Evolutionary conservation across 2,113 vertebrate species (phyloP).

Genomic region (Grus americana): DNA sequence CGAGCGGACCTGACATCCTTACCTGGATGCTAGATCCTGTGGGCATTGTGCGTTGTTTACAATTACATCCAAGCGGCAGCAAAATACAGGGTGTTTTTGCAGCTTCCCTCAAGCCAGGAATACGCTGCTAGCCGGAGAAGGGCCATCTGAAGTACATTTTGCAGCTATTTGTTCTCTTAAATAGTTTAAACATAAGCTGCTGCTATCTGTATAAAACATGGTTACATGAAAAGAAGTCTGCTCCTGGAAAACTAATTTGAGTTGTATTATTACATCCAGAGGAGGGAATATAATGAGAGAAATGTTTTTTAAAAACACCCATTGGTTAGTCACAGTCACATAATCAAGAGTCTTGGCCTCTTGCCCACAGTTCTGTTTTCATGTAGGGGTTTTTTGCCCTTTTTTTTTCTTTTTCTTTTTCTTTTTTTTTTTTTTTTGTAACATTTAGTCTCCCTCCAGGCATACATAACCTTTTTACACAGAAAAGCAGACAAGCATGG

Average conservation of each 20-base stretch:
- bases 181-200: conserved; percentile 62
- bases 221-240: conserved; percentile 40
- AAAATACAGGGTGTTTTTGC: not conserved
- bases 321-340: conserved; percentile 44
- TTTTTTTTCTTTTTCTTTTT: not conserved
- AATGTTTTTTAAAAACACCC: not conserved
- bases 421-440: not conserved
- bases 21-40: not conserved
- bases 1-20: not conserved
- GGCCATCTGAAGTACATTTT: conserved; percentile 43
- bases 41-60: not conserved
- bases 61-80: not conserved
- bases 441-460: conserved; percentile 22
- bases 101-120: not conserved
- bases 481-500: conserved; percentile 38
- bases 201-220: conserved; percentile 40
- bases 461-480: conserved; percentile 60
- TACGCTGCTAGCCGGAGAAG: not conserved
- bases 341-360: conserved; percentile 11
- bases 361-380: conserved; percentile 35
- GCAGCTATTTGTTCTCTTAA: conserved; percentile 69
- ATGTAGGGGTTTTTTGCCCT: not conserved
- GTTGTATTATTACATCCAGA: conserved; percentile 24
- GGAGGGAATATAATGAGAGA: not conserved
- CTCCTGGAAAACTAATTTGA: conserved; percentile 43